phyloP scores from a whole-genome alignment of 2,888 invertebrate species.

The Cryptus viduatorius region DNA sequence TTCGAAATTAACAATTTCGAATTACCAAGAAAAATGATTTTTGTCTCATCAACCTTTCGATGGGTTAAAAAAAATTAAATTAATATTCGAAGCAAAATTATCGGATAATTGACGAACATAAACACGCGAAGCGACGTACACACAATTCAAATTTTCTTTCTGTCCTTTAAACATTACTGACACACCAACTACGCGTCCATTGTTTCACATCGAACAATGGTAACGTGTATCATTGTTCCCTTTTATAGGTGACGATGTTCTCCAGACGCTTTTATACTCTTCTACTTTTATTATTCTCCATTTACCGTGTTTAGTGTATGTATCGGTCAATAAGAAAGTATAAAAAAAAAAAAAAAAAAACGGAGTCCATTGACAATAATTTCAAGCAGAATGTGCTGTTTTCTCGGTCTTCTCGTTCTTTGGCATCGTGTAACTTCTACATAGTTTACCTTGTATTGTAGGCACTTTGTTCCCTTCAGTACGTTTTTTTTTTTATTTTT shows the following conservation, averaged over 20 bases:
- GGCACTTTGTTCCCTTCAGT: constrained; percentile 33
- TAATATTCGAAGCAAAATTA: not conserved
- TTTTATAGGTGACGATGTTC: constrained; percentile 61
- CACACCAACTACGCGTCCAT: constrained; percentile 65
- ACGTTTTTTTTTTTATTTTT: constrained; percentile 48
- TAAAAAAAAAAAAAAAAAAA: not conserved
- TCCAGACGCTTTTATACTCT: constrained; percentile 26
- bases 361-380: constrained; percentile 28
- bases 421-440: constrained; percentile 19
- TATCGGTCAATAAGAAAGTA: not conserved
- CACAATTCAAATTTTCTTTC: not conserved
- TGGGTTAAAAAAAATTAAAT: not conserved
- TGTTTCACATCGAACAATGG: constrained; percentile 76
- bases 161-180: constrained; percentile 23
- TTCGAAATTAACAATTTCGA: too few relatives aligned
- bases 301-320: constrained; percentile 32
- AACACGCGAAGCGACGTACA: not conserved
- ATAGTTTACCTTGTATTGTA: constrained; percentile 28
- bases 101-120: not conserved
- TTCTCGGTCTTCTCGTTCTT: constrained; percentile 23
- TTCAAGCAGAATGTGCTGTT: constrained; percentile 24
- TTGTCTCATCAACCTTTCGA: not conserved
- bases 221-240: constrained; percentile 77
- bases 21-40: too few relatives aligned
- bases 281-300: constrained; percentile 48